A percentile compares a stretch with the other conserved stretches of the same genome.
phyloP scores from a whole-genome alignment of 2,888 invertebrate genomes.

The Arrhopalites spinosus region DNA sequence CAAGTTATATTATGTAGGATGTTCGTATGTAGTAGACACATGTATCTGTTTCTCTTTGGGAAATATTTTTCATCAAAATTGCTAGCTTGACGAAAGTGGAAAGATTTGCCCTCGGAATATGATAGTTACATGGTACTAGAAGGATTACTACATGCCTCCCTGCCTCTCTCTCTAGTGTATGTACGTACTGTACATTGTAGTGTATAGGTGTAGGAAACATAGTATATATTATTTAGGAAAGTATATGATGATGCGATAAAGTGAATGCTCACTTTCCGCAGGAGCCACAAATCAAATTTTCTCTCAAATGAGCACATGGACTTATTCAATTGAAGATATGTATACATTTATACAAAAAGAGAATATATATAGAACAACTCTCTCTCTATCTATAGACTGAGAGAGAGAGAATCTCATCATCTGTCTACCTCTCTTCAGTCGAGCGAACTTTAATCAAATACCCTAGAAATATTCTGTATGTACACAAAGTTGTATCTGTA shows the following conservation, averaged over 20 bases:
- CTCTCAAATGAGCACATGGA: slow-evolving; percentile 26
- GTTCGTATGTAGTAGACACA: no score
- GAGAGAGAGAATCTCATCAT: slow-evolving; percentile 8
- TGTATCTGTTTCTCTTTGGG: no score
- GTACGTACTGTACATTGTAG: neutral
- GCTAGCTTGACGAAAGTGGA: no score
- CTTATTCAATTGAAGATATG: slow-evolving; percentile 15
- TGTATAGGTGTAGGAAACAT: neutral
- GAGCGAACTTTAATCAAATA: slow-evolving; percentile 23
- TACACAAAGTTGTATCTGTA: neutral
- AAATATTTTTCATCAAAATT: no score
- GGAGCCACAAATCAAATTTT: slow-evolving; percentile 25
- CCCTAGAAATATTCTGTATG: neutral
- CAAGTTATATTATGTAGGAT: no score
- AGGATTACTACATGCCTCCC: no score
- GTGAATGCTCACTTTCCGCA: slow-evolving; percentile 15
- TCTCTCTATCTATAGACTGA: no score
- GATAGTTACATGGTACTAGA: no score
- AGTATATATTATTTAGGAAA: no score
- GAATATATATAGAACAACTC: neutral
- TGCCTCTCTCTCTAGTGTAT: neutral
- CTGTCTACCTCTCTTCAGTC: slow-evolving; percentile 12
- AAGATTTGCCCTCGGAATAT: no score
- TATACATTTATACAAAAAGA: neutral
- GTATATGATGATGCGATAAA: no score